phyloP scores from a whole-genome alignment of 2,113 vertebrate species.

The Polyodon spathula region DNA sequence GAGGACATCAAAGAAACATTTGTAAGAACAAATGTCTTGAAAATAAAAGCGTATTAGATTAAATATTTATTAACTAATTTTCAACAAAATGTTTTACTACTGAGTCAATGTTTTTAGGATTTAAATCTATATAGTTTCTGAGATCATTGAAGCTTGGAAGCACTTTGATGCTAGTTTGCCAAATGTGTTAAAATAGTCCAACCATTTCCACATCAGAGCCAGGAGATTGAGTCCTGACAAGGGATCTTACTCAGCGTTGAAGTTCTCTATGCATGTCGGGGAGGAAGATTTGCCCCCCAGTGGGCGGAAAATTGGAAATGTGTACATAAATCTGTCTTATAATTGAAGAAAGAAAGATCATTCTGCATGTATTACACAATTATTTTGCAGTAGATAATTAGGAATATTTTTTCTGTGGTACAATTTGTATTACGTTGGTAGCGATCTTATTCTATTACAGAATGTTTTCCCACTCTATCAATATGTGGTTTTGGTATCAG shows the following conservation, averaged over 20 bases:
- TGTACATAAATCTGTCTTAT: background rate
- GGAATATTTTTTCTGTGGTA: background rate
- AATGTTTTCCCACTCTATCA: background rate
- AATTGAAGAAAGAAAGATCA: constrained; percentile 13
- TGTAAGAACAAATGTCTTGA: too few species aligned
- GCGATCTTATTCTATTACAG: background rate
- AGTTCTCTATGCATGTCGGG: background rate
- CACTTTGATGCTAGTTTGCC: background rate
- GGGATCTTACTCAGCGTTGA: background rate
- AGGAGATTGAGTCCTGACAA: background rate
- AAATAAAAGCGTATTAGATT: too few species aligned
- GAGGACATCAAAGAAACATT: too few species aligned
- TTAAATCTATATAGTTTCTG: too few species aligned
- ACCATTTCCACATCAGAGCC: background rate
- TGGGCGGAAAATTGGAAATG: background rate
- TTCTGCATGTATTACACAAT: constrained; percentile 2
- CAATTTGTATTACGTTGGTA: background rate
- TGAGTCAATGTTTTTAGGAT: too few species aligned
- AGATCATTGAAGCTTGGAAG: background rate
- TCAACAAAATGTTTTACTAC: too few species aligned
- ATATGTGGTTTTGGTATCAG: too few species aligned
- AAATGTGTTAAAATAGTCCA: background rate
- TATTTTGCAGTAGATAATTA: background rate
- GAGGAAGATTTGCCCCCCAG: background rate
- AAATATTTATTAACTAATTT: too few species aligned